phyloP scores from a whole-genome alignment of 2,797 vertebrate genomes.

The Neomorphus geoffroyi region DNA sequence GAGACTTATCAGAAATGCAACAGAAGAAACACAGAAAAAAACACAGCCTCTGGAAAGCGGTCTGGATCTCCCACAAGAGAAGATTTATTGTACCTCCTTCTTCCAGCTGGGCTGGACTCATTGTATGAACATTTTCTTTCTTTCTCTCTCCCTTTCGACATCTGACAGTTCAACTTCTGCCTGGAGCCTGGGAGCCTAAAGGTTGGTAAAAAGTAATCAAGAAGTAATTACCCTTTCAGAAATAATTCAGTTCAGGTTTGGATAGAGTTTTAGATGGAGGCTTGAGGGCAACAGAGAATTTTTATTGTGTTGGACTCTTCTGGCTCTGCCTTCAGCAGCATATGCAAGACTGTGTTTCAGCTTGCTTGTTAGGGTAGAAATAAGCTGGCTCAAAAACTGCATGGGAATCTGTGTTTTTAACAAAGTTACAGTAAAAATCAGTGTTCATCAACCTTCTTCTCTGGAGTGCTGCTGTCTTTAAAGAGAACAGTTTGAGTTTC shows the following conservation, averaged over 20 bases:
- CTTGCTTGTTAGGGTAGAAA: conserved; percentile 40
- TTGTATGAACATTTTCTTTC: not conserved
- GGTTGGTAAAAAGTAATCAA: conserved; percentile 58
- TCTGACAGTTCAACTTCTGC: conserved; percentile 38
- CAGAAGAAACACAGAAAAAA: conserved; percentile 27
- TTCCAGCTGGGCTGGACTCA: not conserved
- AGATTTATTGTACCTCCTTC: not conserved
- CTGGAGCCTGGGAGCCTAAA: conserved; percentile 41
- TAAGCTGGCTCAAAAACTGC: not conserved
- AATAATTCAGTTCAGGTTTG: conserved; percentile 54
- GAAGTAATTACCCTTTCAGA: conserved; percentile 53
- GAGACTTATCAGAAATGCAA: conserved; percentile 45
- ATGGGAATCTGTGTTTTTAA: not conserved
- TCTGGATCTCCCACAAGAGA: conserved; percentile 4
- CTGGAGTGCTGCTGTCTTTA: not conserved
- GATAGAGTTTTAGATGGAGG: conserved; percentile 24
- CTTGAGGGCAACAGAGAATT: conserved; percentile 6
- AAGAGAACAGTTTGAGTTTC: not conserved
- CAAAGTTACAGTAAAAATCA: not conserved
- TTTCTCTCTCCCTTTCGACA: not conserved
- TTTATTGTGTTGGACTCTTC: conserved; percentile 28
- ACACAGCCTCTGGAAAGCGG: not conserved
- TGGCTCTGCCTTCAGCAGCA: not conserved
- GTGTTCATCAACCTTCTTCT: not conserved
- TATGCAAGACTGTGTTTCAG: not conserved